Evolutionary conservation across 2,888 invertebrate genomes (phyloP), one percentile per base, ranked within the genome.

Genomic region (Trichogramma dendrolimi): DNA sequence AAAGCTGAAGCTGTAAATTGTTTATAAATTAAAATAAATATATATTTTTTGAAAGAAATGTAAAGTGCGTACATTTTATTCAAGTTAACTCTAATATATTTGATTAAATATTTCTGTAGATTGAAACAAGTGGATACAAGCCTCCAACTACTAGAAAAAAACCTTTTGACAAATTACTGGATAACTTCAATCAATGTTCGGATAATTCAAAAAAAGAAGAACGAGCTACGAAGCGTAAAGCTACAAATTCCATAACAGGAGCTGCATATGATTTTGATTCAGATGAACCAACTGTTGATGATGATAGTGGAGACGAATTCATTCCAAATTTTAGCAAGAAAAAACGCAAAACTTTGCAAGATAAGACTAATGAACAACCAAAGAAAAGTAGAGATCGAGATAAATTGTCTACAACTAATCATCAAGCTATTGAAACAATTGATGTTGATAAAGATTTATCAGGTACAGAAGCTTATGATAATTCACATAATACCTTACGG

Each of bases 91-190:
- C 70, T 72, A 69, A 71, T 68, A 71, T 67, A 71, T 67, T 69
- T 63, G 61, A 71, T 72, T 70, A 64, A 67, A 67, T 61, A 46
- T 73, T 74, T 70, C 67, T 67, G 11, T 73, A 77, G 76, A 71
- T 74, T 66, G 70, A 67, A 47, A 64, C 54, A 59, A 61, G 3
- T 51, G 55, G 59, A 59, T 63, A 65, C 63, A 71, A 68, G 60
- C 60, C 61, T 67, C 71, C 69, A 66, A 63, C 62, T 69, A 70
- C 72, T 62, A 72, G 61, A 67, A 69, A 68, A 51, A 48, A 57
- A 55, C 14, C 59, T 44, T 59, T 58, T 41, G 68, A 69, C 48
- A 63, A 59, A 10, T 6, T 42, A 52, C 7, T 11, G 42, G 38
- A 38, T 47, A 38, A 10, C 10, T 41, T n/a, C 27, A 55, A n/a